phyloP scores from a whole-genome alignment of 2,113 vertebrate genomes.

The Ascaphus truei region DNA sequence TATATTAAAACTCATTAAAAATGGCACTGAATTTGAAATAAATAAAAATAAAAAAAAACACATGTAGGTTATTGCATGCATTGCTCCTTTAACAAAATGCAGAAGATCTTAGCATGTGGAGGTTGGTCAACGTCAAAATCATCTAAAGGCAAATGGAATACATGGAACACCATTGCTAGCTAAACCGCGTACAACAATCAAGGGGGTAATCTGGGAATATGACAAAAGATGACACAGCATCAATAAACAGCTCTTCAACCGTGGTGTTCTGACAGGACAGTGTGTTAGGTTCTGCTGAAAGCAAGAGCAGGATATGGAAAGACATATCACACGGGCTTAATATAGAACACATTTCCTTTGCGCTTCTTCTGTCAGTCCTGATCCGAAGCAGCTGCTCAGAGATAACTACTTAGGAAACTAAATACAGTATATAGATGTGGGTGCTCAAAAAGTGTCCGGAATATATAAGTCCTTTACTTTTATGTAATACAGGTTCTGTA shows the following conservation, averaged over 20 bases:
- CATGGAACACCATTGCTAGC: neutral
- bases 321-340: slow-evolving; percentile 4
- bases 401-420: neutral
- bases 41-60: no score
- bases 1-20: no score
- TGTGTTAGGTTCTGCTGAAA: neutral
- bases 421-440: no score
- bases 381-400: slow-evolving; percentile 24
- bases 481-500: no score
- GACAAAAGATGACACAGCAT: neutral
- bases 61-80: no score
- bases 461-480: no score
- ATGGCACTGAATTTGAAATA: no score
- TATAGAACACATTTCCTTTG: slow-evolving; percentile 29
- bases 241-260: neutral
- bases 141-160: neutral
- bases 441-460: no score
- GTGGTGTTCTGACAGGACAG: slow-evolving; percentile 1
- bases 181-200: neutral
- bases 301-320: slow-evolving; percentile 27
- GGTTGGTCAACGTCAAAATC: neutral
- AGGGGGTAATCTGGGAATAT: neutral
- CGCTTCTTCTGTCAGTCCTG: neutral
- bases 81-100: no score
- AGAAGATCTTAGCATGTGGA: no score